These are phyloP conservation scores for Pedetes capensis DNA, from an alignment of 2,113 vertebrate species.

Conservation along the genomic window DNA sequence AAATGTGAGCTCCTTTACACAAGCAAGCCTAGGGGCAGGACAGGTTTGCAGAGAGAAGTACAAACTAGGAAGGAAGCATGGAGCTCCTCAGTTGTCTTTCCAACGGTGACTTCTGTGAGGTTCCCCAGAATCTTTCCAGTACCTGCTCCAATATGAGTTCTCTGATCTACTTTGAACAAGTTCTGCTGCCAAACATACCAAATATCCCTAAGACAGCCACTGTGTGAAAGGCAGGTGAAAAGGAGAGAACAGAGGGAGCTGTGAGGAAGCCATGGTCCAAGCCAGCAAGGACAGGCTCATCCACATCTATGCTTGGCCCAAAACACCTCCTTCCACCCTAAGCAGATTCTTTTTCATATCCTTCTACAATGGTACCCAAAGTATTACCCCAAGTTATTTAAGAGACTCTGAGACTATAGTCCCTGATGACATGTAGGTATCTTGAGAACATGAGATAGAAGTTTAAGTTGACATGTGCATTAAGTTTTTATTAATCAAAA, in stretches of 20 bases:
- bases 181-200: background rate
- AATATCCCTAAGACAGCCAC: background rate
- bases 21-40: background rate
- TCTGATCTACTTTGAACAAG: background rate
- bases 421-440: background rate
- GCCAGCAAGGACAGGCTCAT: background rate
- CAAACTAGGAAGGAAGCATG: background rate
- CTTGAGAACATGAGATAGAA: background rate
- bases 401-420: background rate
- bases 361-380: background rate
- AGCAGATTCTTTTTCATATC: background rate
- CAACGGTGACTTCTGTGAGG: background rate
- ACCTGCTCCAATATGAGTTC: background rate
- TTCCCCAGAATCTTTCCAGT: background rate
- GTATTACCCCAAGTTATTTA: background rate
- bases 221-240: background rate
- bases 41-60: background rate
- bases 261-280: background rate
- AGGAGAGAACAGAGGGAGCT: background rate
- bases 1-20: background rate
- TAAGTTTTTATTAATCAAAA: constrained; percentile 30
- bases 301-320: background rate
- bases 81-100: background rate
- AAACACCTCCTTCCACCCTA: background rate
- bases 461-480: background rate